phyloP scores from a whole-genome alignment of 2,888 invertebrate genomes.

The Chydorus sphaericus region DNA sequence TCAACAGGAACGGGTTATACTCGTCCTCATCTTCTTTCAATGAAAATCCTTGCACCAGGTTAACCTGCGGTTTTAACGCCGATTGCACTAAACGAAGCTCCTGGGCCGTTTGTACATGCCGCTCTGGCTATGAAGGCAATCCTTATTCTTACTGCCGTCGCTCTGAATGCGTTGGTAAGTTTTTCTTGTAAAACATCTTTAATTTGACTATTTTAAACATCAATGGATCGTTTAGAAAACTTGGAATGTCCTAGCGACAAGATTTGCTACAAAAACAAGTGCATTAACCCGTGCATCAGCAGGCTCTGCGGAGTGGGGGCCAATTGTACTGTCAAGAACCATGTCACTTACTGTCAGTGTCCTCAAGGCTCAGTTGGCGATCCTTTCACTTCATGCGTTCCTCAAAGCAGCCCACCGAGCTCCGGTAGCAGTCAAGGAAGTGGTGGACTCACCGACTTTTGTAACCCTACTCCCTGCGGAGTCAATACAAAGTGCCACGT shows the following conservation, averaged over 20 bases:
- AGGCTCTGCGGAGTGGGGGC: slow-evolving; percentile 39
- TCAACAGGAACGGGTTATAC: too few species aligned
- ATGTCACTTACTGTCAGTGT: slow-evolving; percentile 55
- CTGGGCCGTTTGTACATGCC: slow-evolving; percentile 44
- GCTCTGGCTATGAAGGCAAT: slow-evolving; percentile 64
- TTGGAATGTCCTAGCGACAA: slow-evolving; percentile 56
- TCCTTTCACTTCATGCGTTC: slow-evolving; percentile 18
- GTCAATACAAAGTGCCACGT: slow-evolving; percentile 13
- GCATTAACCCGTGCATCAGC: slow-evolving; percentile 62
- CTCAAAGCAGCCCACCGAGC: neutral
- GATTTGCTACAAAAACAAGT: slow-evolving; percentile 58
- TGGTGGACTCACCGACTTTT: slow-evolving; percentile 57
- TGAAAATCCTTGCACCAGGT: slow-evolving; percentile 8
- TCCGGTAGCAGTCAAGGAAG: too few species aligned
- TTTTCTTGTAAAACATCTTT: too few species aligned
- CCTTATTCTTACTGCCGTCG: slow-evolving; percentile 55
- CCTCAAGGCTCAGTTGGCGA: slow-evolving; percentile 21
- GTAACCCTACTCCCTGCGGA: slow-evolving; percentile 38
- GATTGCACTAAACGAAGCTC: slow-evolving; percentile 13
- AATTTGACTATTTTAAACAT: neutral
- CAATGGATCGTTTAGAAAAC: slow-evolving; percentile 37
- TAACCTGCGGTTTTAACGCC: slow-evolving; percentile 16
- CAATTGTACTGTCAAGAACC: slow-evolving; percentile 58
- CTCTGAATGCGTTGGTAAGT: slow-evolving; percentile 51
- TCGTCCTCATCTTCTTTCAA: neutral